Evolutionary conservation across 2,113 vertebrate genomes (phyloP).

Genomic region (Ciconia boyciana): DNA sequence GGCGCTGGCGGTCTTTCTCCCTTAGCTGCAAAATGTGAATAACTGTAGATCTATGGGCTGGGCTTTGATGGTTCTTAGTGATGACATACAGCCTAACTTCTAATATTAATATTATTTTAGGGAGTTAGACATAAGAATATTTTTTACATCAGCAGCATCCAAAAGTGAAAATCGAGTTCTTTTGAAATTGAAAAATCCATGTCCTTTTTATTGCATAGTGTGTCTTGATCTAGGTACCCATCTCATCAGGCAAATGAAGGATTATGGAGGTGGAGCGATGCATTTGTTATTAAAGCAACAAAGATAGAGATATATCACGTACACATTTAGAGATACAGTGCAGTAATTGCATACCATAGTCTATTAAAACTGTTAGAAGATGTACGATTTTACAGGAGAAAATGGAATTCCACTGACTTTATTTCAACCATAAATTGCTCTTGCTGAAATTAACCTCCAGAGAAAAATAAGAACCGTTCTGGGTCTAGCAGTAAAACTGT

Average conservation of each 20-base stretch:
- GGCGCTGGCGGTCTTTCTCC: neutral
- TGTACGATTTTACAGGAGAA: neutral
- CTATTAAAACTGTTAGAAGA: neutral
- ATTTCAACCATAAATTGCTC: neutral
- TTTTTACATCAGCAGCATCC: neutral
- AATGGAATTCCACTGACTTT: neutral
- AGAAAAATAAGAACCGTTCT: accelerated
- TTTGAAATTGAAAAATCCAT: neutral
- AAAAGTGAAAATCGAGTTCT: neutral
- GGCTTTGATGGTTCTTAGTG: neutral
- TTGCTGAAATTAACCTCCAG: neutral
- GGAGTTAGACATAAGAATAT: neutral
- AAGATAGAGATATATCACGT: neutral
- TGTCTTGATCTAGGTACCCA: neutral
- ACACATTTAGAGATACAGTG: neutral
- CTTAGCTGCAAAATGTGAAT: neutral
- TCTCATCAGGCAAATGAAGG: neutral
- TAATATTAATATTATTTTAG: neutral
- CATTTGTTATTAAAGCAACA: neutral
- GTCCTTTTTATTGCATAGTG: neutral
- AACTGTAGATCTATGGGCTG: neutral
- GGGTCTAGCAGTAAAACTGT: neutral
- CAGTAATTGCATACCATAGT: neutral
- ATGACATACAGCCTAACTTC: neutral
- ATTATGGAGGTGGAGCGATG: neutral